These are phyloP conservation scores for Nyctalus aviator DNA, from an alignment of 2,797 vertebrate genomes.

Conservation along the genomic window DNA sequence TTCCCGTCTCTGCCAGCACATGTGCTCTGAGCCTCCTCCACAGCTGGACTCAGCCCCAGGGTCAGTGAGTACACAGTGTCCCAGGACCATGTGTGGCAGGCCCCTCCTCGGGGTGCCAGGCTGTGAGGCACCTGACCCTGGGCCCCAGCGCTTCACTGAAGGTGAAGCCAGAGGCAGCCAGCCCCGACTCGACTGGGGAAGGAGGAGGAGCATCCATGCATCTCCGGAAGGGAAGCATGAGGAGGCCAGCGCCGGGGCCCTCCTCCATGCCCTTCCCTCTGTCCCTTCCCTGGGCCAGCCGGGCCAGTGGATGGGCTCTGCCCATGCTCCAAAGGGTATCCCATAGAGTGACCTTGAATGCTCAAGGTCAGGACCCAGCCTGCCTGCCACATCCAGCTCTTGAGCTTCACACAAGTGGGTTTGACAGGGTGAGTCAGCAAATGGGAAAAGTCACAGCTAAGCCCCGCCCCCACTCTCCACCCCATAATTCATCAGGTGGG, in stretches of 20 bases:
- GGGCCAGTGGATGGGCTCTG: neutral
- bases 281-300: neutral
- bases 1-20: neutral
- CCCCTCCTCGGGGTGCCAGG: too few species aligned
- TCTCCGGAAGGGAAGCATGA: accelerated
- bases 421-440: neutral
- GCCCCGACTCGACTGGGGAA: too few species aligned
- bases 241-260: accelerated
- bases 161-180: neutral
- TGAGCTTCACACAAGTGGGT: neutral
- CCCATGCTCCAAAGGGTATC: neutral
- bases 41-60: neutral
- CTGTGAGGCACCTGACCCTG: too few species aligned
- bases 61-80: neutral
- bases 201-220: accelerated
- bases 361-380: neutral
- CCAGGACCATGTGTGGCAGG: accelerated
- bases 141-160: neutral
- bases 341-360: neutral
- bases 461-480: accelerated
- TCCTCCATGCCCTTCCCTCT: neutral
- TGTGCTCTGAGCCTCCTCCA: neutral
- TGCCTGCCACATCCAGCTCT: neutral
- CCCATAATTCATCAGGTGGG: neutral
- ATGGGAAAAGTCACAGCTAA: neutral